phyloP scores from a whole-genome alignment of 2,113 vertebrate genomes.

The Lophura nycthemera region DNA sequence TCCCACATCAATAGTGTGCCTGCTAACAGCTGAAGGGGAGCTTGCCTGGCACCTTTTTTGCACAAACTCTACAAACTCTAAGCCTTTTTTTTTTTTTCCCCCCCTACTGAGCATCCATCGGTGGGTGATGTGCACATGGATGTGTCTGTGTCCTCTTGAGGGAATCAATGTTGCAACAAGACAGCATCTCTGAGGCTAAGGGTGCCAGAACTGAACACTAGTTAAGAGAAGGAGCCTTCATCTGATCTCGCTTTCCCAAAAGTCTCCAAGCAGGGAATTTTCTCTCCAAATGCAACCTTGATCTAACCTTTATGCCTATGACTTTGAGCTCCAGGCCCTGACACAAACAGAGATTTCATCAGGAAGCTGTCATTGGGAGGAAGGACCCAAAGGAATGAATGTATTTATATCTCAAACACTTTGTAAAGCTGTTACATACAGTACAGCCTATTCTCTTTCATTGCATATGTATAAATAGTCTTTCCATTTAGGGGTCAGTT shows the following conservation, averaged over 20 bases:
- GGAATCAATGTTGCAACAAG: background rate
- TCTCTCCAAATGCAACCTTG: background rate
- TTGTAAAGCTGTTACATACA: conserved; percentile 25
- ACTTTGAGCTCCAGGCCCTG: conserved; percentile 8
- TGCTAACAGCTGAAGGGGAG: background rate
- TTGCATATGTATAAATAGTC: conserved; percentile 45
- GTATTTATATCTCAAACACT: conserved; percentile 46
- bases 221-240: background rate
- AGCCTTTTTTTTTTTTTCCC: background rate
- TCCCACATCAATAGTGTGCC: background rate
- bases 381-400: background rate
- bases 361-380: background rate
- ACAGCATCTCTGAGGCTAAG: background rate
- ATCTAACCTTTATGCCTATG: background rate
- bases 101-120: background rate
- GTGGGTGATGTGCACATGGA: background rate
- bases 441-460: conserved; percentile 51
- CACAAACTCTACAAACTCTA: background rate
- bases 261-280: background rate
- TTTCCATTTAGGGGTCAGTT: background rate
- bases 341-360: background rate
- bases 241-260: background rate
- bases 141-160: background rate
- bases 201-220: background rate
- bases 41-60: background rate